Percentiles rank a stretch among this genome's conserved stretches.
Evolutionary conservation across 1,140 invertebrate species (phyloP).

Genomic region (Anastatus disparis): DNA sequence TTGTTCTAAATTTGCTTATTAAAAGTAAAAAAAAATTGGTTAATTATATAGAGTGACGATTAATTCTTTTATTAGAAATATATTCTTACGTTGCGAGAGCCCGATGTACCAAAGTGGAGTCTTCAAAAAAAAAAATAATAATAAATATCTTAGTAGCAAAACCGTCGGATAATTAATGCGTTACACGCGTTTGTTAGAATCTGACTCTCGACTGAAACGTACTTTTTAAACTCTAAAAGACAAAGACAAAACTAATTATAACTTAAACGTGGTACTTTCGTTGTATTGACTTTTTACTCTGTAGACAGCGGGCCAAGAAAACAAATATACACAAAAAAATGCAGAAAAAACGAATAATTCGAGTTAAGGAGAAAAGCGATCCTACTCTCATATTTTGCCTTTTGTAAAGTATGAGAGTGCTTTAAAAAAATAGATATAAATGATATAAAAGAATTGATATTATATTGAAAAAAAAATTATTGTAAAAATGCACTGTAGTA

Average conservation of each 20-base stretch:
- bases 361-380: conserved; percentile 27
- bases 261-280: conserved; percentile 20
- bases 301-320: conserved; percentile 53
- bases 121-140: conserved; percentile 7
- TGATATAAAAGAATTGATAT: conserved; percentile 51
- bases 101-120: conserved; percentile 18
- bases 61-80: conserved; percentile 28
- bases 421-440: conserved; percentile 43
- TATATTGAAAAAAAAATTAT: conserved; percentile 58
- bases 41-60: conserved; percentile 24
- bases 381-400: conserved; percentile 36
- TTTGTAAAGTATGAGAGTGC: conserved; percentile 39
- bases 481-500: conserved; percentile 63
- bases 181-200: not conserved
- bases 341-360: conserved; percentile 42
- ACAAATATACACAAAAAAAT: not conserved
- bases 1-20: conserved; percentile 37
- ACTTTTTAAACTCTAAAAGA: conserved; percentile 11
- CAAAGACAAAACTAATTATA: conserved; percentile 8
- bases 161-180: not conserved
- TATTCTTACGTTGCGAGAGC: conserved; percentile 28
- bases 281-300: conserved; percentile 54
- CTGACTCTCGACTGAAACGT: not conserved
- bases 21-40: conserved; percentile 32
- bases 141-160: not conserved